phyloP scores from a whole-genome alignment of 2,113 vertebrate genomes.

The Bettongia penicillata region DNA sequence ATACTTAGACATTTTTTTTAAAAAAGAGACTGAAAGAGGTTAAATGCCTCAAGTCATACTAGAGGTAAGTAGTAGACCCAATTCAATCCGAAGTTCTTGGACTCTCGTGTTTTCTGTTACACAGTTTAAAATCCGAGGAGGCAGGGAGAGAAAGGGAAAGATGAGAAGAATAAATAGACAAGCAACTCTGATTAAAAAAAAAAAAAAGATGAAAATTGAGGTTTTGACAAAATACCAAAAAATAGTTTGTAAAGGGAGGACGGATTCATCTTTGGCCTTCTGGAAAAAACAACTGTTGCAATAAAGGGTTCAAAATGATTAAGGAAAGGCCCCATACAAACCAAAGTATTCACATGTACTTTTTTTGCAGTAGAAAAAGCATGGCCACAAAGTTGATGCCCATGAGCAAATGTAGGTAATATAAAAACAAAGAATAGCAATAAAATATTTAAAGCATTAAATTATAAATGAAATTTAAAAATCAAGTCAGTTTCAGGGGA shows the following conservation, averaged over 20 bases:
- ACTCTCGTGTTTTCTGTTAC: background rate
- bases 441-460: background rate
- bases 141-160: too few relatives aligned
- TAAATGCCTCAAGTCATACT: background rate
- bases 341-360: background rate
- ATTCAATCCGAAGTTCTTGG: background rate
- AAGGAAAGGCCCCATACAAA: background rate
- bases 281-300: background rate
- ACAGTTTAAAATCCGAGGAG: background rate
- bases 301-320: background rate
- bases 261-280: background rate
- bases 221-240: background rate
- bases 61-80: background rate
- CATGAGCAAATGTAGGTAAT: background rate
- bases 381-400: background rate
- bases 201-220: background rate
- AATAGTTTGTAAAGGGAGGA: background rate
- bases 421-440: background rate
- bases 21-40: background rate
- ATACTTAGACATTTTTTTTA: background rate
- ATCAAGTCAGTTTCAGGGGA: background rate
- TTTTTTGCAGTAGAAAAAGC: background rate
- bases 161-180: background rate
- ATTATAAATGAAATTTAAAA: background rate
- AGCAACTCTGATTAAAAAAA: background rate